Evolutionary conservation across 2,888 invertebrate genomes (phyloP).

Genomic region (Acleris sparsana): DNA sequence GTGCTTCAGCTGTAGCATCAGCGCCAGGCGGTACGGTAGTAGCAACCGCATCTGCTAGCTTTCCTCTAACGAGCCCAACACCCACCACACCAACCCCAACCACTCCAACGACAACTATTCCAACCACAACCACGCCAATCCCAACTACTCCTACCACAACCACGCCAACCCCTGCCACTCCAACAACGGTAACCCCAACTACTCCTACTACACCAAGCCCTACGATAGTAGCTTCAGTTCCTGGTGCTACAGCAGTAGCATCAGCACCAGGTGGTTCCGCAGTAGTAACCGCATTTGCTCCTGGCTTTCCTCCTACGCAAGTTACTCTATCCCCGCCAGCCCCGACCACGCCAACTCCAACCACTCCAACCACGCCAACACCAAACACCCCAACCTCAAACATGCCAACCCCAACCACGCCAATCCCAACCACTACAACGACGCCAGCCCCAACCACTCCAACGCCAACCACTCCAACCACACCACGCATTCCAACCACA

Average conservation of each 20-base stretch:
- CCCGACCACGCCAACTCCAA: background rate
- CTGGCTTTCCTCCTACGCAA: background rate
- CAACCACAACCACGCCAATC: background rate
- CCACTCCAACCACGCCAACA: background rate
- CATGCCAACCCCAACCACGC: background rate
- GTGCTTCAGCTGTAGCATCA: slow-evolving; percentile 10
- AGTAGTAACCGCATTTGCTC: slow-evolving; percentile 4
- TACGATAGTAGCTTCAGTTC: background rate
- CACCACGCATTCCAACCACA: background rate
- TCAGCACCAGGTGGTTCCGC: background rate
- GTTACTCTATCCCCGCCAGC: background rate
- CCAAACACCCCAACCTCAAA: background rate
- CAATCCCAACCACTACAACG: background rate
- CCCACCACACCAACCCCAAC: background rate
- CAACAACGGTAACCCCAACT: no score
- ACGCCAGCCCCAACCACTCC: background rate
- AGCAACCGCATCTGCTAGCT: slow-evolving; percentile 1
- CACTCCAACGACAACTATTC: background rate
- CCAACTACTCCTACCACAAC: slow-evolving; percentile 4
- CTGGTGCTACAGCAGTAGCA: slow-evolving; percentile 9
- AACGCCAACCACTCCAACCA: background rate
- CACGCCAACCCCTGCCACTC: no score
- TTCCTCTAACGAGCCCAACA: background rate
- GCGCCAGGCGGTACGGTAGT: no score
- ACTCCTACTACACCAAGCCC: no score